These are phyloP conservation scores for Dendronephthya gigantea DNA, from an alignment of 64 coral and sea anemone genomes.

Conservation along the genomic window DNA sequence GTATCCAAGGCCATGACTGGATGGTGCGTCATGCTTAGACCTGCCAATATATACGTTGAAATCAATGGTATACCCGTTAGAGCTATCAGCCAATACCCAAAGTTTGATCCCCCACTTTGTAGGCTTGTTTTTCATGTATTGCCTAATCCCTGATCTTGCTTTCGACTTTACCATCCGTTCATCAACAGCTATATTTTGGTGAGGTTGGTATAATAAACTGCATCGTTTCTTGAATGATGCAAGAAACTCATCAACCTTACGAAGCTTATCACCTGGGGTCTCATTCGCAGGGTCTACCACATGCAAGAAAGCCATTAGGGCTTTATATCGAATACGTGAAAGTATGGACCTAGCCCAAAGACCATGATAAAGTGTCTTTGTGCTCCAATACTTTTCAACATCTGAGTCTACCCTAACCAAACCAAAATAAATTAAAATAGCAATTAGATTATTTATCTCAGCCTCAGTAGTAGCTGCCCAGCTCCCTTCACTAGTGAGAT, in stretches of 20 bases:
- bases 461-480: background rate
- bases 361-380: background rate
- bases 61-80: background rate
- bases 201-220: background rate
- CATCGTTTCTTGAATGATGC: background rate
- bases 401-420: background rate
- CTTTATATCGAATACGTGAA: background rate
- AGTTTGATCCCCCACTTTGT: background rate
- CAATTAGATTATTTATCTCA: background rate
- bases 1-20: background rate
- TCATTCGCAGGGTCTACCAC: background rate
- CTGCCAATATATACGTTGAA: background rate
- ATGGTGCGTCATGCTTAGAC: background rate
- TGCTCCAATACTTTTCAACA: slow-evolving; percentile 10
- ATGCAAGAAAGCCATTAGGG: background rate
- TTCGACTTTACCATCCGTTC: background rate
- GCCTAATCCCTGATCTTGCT: background rate
- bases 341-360: background rate
- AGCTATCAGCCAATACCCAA: background rate
- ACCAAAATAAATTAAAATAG: background rate
- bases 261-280: background rate
- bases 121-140: background rate
- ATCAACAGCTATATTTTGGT: background rate
- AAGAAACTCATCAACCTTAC: background rate
- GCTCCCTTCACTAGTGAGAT: background rate